Percentiles rank a stretch among this genome's conserved stretches.
phyloP scores from a whole-genome alignment of 2,113 vertebrate species.

The Gambusia affinis region DNA sequence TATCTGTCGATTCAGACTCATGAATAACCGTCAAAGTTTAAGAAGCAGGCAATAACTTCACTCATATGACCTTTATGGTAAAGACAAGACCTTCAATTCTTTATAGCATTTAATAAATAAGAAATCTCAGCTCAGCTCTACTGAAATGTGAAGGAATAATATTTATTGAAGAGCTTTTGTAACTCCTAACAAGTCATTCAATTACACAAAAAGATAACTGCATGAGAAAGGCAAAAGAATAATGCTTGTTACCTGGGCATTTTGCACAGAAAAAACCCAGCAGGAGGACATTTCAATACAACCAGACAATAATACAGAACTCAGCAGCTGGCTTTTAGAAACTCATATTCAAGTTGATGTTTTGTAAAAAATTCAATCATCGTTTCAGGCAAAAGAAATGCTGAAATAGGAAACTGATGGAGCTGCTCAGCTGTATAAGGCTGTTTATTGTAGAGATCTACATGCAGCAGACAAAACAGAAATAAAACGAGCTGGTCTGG shows the following conservation, averaged over 20 bases:
- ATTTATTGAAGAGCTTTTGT: not conserved
- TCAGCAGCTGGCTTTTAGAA: constrained; percentile 29
- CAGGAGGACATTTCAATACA: constrained; percentile 8
- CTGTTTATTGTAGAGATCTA: not conserved
- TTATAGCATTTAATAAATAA: not conserved
- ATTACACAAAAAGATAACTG: not conserved
- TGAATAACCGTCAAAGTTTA: not conserved
- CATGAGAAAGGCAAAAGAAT: not conserved
- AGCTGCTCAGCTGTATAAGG: not conserved
- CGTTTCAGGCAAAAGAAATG: not conserved
- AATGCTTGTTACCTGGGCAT: constrained; percentile 1
- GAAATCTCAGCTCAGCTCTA: not conserved
- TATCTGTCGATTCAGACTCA: not conserved
- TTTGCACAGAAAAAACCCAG: constrained; percentile 37
- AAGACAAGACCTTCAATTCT: not conserved
- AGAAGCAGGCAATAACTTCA: not conserved
- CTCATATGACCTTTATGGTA: not conserved
- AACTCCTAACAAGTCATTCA: not conserved
- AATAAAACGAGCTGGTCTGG: not conserved
- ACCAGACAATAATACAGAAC: constrained; percentile 12
- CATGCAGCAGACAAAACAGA: too few species aligned
- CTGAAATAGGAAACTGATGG: not conserved
- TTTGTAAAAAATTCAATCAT: constrained; percentile 8
- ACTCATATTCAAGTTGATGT: constrained; percentile 1
- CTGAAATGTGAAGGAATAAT: not conserved